phyloP scores from a whole-genome alignment of 2,797 vertebrate species.

The Buphagus erythrorhynchus region DNA sequence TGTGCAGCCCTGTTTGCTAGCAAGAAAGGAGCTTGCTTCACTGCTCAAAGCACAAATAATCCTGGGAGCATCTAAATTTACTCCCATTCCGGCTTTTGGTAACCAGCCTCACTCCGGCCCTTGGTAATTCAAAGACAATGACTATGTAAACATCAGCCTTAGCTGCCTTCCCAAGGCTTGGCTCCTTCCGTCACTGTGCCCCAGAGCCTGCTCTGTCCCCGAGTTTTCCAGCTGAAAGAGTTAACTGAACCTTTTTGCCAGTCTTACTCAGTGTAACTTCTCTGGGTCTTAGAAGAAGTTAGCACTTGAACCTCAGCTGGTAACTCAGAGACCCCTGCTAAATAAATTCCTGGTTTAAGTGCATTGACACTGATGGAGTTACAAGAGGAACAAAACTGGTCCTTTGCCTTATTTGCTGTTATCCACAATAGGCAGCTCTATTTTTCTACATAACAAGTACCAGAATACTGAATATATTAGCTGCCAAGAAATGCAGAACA shows the following conservation, averaged over 20 bases:
- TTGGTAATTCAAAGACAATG: conserved; percentile 4
- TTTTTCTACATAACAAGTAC: conserved; percentile 62
- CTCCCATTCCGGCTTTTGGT: background rate
- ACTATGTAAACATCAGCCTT: background rate
- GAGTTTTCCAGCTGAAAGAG: background rate
- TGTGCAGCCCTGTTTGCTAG: background rate
- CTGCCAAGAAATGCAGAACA: conserved; percentile 64
- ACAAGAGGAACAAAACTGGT: background rate
- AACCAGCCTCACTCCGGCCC: background rate
- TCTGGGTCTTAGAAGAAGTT: background rate
- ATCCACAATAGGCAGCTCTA: conserved; percentile 30
- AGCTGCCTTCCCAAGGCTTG: background rate
- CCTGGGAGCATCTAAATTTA: background rate
- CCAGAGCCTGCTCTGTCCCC: background rate
- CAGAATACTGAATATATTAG: conserved; percentile 27
- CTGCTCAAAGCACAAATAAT: background rate
- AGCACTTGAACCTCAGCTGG: background rate
- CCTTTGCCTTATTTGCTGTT: conserved; percentile 11
- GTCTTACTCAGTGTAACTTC: background rate
- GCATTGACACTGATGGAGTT: background rate
- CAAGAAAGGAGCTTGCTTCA: background rate
- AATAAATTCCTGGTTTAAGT: background rate
- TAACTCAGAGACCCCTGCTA: background rate
- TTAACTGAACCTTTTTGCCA: background rate
- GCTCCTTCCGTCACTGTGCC: background rate